These are phyloP conservation scores for Carcharodon carcharias DNA, from an alignment of 2,797 vertebrate species.

Conservation along the genomic window DNA sequence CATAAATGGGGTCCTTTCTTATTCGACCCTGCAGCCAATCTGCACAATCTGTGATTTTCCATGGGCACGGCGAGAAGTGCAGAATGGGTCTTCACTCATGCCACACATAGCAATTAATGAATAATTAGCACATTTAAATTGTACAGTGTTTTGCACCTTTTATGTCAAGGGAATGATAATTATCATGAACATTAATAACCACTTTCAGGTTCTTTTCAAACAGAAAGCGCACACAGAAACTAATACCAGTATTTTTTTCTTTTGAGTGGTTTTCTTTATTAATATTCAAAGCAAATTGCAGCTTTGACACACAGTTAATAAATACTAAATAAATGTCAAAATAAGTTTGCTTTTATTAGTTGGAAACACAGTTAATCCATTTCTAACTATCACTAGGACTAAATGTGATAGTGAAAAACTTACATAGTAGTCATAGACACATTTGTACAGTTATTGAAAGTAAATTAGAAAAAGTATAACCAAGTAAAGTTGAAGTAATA, in stretches of 20 bases:
- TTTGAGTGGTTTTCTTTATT: slow-evolving; percentile 29
- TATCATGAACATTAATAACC: slow-evolving; percentile 19
- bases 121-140: slow-evolving; percentile 26
- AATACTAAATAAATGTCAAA: slow-evolving; percentile 43
- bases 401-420: slow-evolving; percentile 60
- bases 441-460: slow-evolving; percentile 68
- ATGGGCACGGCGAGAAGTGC: not conserved
- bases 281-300: slow-evolving; percentile 31
- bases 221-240: not conserved
- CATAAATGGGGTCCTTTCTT: not conserved
- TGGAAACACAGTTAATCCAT: slow-evolving; percentile 51
- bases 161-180: not conserved
- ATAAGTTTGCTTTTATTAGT: slow-evolving; percentile 45
- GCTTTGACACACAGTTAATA: slow-evolving; percentile 50
- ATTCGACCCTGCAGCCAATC: not conserved
- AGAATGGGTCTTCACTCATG: not conserved
- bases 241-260: not conserved
- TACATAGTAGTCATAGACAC: slow-evolving; percentile 64
- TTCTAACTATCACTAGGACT: slow-evolving; percentile 52
- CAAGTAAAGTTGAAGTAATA: not conserved
- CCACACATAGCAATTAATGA: not conserved
- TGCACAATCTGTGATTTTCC: not conserved
- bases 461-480: slow-evolving; percentile 83
- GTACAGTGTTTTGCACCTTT: slow-evolving; percentile 9
- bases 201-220: not conserved